A percentile compares a stretch with the other conserved stretches of the same genome.
Conservation (phyloP, 2,888 invertebrate genomes). For the Pycnomerus fuliginosus region DNA sequence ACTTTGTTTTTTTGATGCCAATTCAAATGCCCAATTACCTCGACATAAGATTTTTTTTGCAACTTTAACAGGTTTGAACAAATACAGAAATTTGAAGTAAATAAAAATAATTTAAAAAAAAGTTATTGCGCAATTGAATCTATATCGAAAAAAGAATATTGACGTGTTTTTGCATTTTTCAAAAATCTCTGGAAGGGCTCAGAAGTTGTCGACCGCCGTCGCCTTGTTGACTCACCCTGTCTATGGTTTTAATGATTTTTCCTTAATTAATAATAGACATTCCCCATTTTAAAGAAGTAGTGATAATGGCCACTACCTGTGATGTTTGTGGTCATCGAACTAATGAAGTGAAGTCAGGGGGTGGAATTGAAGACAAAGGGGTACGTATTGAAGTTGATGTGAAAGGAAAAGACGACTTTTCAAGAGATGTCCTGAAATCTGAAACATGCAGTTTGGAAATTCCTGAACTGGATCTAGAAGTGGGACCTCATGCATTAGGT, state of each 20-base stretch:
- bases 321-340: conserved; percentile 88
- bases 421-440: conserved; percentile 92
- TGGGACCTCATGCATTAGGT: conserved; percentile 81
- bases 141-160: too few relatives aligned
- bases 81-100: too few relatives aligned
- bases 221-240: too few relatives aligned
- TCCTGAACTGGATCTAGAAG: conserved; percentile 87
- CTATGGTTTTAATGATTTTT: conserved; percentile 1
- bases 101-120: too few relatives aligned
- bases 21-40: too few relatives aligned
- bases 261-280: conserved; percentile 60
- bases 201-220: too few relatives aligned
- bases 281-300: conserved; percentile 96
- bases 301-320: conserved; percentile 96
- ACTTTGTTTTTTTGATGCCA: too few relatives aligned
- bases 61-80: too few relatives aligned
- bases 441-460: conserved; percentile 78
- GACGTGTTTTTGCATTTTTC: too few relatives aligned
- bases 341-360: conserved; percentile 94
- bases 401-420: conserved; percentile 72
- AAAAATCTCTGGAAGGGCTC: too few relatives aligned
- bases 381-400: conserved; percentile 75
- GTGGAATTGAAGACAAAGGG: conserved; percentile 83
- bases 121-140: too few relatives aligned
- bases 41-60: too few relatives aligned